These are phyloP conservation scores for Platycheirus albimanus DNA, from an alignment of 2,888 invertebrate genomes.

Conservation along the genomic window DNA sequence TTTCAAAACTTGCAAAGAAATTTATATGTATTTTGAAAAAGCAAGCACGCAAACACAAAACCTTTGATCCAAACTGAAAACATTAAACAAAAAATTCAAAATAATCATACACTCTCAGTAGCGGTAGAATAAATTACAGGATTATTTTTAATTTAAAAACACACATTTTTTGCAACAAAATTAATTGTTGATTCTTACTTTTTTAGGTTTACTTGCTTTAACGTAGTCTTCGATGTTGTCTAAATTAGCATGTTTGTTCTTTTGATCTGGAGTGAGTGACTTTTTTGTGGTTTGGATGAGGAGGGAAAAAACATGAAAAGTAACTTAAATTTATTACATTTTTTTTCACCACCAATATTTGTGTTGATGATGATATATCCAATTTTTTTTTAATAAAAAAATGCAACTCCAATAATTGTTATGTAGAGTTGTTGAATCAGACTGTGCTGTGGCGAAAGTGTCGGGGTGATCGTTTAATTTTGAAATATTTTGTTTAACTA, in stretches of 20 bases:
- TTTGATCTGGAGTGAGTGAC: slow-evolving; percentile 33
- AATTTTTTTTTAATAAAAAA: slow-evolving; percentile 1
- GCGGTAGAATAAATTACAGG: too few species aligned
- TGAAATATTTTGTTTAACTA: not conserved
- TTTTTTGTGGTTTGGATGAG: slow-evolving; percentile 27
- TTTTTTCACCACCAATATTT: slow-evolving; percentile 3
- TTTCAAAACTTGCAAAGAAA: too few species aligned
- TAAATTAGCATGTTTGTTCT: slow-evolving; percentile 56
- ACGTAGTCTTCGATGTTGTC: slow-evolving; percentile 49
- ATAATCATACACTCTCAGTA: too few species aligned
- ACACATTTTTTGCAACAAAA: not conserved
- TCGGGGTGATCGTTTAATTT: slow-evolving; percentile 22
- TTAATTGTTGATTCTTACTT: slow-evolving; percentile 51
- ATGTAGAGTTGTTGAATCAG: slow-evolving; percentile 51
- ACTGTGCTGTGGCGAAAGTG: slow-evolving; percentile 65
- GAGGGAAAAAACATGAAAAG: slow-evolving; percentile 8
- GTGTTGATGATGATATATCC: slow-evolving; percentile 16
- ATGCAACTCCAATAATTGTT: too few species aligned
- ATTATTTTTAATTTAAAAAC: too few species aligned
- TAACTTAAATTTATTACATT: slow-evolving; percentile 19
- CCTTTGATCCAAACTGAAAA: too few species aligned
- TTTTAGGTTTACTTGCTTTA: slow-evolving; percentile 33
- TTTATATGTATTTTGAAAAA: too few species aligned
- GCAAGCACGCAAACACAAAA: too few species aligned
- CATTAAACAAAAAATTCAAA: too few species aligned